These are phyloP conservation scores for Trissolcus japonicus DNA, from an alignment of 2,888 invertebrate genomes.

Conservation along the genomic window DNA sequence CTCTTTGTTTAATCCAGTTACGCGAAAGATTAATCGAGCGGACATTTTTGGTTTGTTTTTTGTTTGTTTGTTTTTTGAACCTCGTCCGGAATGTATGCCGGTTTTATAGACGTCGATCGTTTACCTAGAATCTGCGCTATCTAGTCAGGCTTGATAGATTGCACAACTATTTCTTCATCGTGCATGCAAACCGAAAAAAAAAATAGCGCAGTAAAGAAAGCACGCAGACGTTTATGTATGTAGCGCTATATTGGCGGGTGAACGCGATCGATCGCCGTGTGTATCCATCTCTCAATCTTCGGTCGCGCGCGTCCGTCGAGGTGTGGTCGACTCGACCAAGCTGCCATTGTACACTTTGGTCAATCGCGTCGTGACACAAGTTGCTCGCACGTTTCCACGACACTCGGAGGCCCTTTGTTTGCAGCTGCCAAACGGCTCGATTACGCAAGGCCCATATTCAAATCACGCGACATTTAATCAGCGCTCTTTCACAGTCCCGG, in stretches of 20 bases:
- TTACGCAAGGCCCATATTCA: background rate
- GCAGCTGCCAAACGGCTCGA: constrained; percentile 4
- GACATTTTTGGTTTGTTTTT: constrained; percentile 6
- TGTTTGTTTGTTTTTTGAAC: constrained; percentile 26
- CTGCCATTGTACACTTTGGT: constrained; percentile 23
- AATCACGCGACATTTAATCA: background rate
- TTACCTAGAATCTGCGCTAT: constrained; percentile 38
- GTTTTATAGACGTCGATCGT: constrained; percentile 11
- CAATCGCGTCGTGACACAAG: constrained; percentile 30
- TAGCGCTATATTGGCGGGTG: constrained; percentile 66
- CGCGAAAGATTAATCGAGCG: background rate
- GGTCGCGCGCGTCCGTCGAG: constrained; percentile 38
- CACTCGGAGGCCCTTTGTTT: constrained; percentile 21
- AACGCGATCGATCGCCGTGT: constrained; percentile 66
- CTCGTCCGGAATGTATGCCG: background rate
- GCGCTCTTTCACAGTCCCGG: background rate
- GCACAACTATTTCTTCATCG: constrained; percentile 45
- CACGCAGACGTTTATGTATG: constrained; percentile 35
- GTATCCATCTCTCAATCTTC: constrained; percentile 67
- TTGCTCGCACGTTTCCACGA: constrained; percentile 25
- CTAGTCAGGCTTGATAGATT: constrained; percentile 46
- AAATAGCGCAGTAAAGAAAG: constrained; percentile 46
- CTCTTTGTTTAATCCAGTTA: too few species aligned
- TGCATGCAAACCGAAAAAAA: constrained; percentile 28
- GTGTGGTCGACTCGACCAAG: constrained; percentile 45